A percentile compares a stretch with the other conserved stretches of the same genome.
Conservation (phyloP, 1,140 invertebrate genomes). For the Drosophila ananassae region DNA sequence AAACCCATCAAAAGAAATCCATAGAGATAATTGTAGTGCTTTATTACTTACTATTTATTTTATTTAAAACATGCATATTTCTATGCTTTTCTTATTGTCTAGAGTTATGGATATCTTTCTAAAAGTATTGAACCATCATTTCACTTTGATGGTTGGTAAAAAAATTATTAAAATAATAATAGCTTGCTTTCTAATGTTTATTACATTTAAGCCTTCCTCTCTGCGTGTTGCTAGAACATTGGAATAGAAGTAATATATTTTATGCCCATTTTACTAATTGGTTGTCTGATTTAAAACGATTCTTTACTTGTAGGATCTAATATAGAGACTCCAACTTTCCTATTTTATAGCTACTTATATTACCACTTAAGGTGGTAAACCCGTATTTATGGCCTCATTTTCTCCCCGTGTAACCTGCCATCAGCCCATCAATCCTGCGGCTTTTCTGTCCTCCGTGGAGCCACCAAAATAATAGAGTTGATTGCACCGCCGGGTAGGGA, state of each 20-base stretch:
- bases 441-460: neutral
- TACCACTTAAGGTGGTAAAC: neutral
- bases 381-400: neutral
- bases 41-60: neutral
- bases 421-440: conserved; percentile 27
- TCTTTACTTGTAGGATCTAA: no score
- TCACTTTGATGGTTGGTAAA: neutral
- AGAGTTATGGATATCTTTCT: neutral
- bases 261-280: neutral
- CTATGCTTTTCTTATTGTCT: no score
- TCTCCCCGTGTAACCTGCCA: conserved; percentile 8
- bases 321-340: no score
- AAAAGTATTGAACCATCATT: neutral
- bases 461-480: conserved; percentile 37
- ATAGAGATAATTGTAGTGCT: conserved; percentile 12
- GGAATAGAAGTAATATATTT: neutral
- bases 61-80: no score
- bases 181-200: neutral
- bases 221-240: neutral
- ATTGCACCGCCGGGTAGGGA: conserved; percentile 7
- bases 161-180: neutral
- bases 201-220: neutral
- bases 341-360: neutral
- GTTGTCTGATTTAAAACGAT: neutral
- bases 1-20: conserved; percentile 8